Evolutionary conservation across 2,797 vertebrate genomes (phyloP).

Genomic region (Lepidocolaptes lacrymiger): DNA sequence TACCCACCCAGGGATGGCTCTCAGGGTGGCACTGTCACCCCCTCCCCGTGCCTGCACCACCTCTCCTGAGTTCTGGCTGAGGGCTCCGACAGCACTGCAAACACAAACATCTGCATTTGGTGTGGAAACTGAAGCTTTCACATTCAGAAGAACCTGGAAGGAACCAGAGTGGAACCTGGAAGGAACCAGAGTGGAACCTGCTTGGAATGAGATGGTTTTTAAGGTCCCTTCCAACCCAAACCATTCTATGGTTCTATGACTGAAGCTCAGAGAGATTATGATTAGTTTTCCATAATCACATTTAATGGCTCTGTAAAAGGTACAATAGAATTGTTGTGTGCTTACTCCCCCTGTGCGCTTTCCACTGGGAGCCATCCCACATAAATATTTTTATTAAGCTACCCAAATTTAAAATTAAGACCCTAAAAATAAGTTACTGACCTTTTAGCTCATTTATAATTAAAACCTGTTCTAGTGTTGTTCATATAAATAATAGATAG

Average conservation of each 20-base stretch:
- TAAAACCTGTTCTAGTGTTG: conserved; percentile 66
- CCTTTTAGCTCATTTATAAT: conserved; percentile 73
- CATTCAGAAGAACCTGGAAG: background rate
- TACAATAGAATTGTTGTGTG: background rate
- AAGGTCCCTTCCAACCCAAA: background rate
- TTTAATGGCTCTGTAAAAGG: background rate
- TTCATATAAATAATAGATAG: conserved; percentile 72
- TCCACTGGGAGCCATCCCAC: background rate
- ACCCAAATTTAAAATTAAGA: conserved; percentile 39
- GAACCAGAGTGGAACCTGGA: background rate
- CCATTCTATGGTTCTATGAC: background rate
- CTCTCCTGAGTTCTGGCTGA: background rate
- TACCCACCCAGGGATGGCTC: background rate
- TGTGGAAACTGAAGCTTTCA: background rate
- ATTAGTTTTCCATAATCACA: background rate
- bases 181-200: background rate
- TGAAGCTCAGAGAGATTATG: background rate
- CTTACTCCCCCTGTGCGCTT: background rate
- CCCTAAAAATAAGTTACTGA: conserved; percentile 68
- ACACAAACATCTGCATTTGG: background rate
- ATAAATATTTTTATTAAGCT: background rate
- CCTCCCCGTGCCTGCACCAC: background rate
- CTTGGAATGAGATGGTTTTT: background rate
- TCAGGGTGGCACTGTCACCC: fast-evolving
- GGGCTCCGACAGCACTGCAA: background rate